phyloP scores from a whole-genome alignment of 1,140 invertebrate species.

The Pogonomyrmex barbatus region DNA sequence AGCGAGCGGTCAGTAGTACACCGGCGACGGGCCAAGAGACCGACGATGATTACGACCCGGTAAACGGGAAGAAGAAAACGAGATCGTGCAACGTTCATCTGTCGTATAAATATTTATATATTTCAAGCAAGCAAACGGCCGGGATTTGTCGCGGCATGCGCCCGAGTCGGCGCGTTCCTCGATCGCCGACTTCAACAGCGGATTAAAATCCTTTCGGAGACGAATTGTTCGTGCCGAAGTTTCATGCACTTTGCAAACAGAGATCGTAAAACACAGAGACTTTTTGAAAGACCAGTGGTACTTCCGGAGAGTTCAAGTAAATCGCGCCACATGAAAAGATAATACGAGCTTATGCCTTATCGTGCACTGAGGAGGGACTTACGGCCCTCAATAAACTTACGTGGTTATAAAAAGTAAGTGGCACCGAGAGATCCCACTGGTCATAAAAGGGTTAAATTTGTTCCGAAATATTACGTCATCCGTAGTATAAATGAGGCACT shows the following conservation, averaged over 20 bases:
- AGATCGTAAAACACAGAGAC: background rate
- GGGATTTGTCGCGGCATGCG: background rate
- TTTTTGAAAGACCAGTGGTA: background rate
- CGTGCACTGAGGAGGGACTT: background rate
- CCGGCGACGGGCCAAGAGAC: conserved; percentile 53
- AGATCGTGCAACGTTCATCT: background rate
- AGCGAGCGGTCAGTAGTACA: conserved; percentile 6
- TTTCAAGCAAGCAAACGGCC: background rate
- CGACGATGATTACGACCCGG: background rate
- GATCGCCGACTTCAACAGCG: background rate
- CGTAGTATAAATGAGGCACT: background rate
- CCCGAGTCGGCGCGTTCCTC: background rate
- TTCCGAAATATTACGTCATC: background rate
- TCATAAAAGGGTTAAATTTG: background rate
- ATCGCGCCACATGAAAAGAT: conserved; percentile 20
- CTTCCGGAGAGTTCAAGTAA: background rate
- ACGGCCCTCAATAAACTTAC: conserved; percentile 5
- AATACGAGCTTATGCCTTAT: background rate
- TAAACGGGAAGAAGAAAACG: conserved; percentile 62
- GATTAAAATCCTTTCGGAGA: background rate
- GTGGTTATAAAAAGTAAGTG: conserved; percentile 22
- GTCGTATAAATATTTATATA: conserved; percentile 32
- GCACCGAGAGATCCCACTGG: conserved; percentile 1
- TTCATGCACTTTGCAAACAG: background rate
- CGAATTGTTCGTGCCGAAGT: conserved; percentile 8